Evolutionary conservation across 1,140 invertebrate species (phyloP), one percentile per base, ranked within the genome.

Genomic region (Pantala flavescens): DNA sequence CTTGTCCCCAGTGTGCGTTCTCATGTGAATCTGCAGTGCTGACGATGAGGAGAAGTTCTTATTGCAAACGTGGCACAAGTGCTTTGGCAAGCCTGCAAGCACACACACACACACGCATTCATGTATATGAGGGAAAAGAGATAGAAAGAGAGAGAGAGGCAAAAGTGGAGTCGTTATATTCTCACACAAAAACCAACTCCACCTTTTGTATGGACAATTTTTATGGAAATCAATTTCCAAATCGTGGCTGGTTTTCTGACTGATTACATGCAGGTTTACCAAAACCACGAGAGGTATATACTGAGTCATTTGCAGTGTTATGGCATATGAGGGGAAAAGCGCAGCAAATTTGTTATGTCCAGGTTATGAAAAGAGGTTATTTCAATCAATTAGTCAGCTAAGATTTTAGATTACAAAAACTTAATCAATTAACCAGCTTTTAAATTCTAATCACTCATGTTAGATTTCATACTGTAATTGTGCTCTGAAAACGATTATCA

Each of bases 21-120:
- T 88, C 92, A 98, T 97, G 85, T 99, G 97, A 80, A 98, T 98
- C 86, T 98, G 96, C 76, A 96, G 88, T 76, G 96, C 96, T 79
- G 94, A 97, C 78, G 93, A 95, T 76, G 94, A 96, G 43, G 95
- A 97, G 87, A 98, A 98, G 87, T 96, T 96, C 87, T 98, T 98
- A 84, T 94, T 92, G 87, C 97, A 98, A 81, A 97, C 94, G 81
- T 92, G 90, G 86, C 97, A 98, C 83, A 97, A 91, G 84, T 98
- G 96, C 85, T 98, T 98, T 81, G 84, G 82, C 75, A 86, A 82
- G 83, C 85, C 87, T 86, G 86, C 81, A 84, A 86, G 84, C 81
- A 85, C 81, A 83, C 82, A 84, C 83, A 85, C 82, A 84, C 77
- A 81, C 49, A 24, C 49, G 55, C 73, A 55, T 73, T 73, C 79